Base-by-base conservation (phyloP, 1,140 invertebrate genomes). In the Polyergus mexicanus region DNA sequence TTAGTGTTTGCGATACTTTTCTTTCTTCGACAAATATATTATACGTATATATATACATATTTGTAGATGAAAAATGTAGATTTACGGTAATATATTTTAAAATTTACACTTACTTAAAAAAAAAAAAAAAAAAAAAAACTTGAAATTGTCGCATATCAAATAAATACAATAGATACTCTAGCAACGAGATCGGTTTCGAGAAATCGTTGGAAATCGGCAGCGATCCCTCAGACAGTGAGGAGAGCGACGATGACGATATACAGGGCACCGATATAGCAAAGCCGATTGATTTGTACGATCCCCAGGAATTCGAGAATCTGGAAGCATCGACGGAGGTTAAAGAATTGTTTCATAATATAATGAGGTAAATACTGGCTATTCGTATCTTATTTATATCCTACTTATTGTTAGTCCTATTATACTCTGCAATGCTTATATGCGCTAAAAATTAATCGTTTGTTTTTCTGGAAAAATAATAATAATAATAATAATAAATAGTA, bases 271-370 rank as follows among this genome's bases (percentile, higher is more conserved):
- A 91, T 0, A 92, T 95, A n/a, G 94, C 95, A 19, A 95, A 96
- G 66, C 92, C 94, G 2, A 92, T 96, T 47, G 93, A 96, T 95
- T 96, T 97, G 35, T 99, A 99, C 94, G 97, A 99, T 95, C 97
- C 98, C 47, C 96, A 97, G 77, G 97, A 98, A 86, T 99, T 97
- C 95, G 97, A 98, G 80, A 96, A 98, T 93, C 93, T 99, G 56
- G 95, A 97, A 38, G 97, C 98, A n/a, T 96, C 97, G 0, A 94
- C 96, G 0, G 98, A 99, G 84, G 96, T 99, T 68, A 98, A 98
- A 93, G 98, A 99, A 92, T 93, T 99, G 1, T 99, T 99, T 95
- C 97, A 98, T 88, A 98, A 98, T 93, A 99, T 99, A 76, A 97
- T 97, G 80, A 98, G 97, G 98, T 98, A 74, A 84, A 44, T 8